Conservation (phyloP, 2,113 vertebrate species). For the Acanthochromis polyacanthus region DNA sequence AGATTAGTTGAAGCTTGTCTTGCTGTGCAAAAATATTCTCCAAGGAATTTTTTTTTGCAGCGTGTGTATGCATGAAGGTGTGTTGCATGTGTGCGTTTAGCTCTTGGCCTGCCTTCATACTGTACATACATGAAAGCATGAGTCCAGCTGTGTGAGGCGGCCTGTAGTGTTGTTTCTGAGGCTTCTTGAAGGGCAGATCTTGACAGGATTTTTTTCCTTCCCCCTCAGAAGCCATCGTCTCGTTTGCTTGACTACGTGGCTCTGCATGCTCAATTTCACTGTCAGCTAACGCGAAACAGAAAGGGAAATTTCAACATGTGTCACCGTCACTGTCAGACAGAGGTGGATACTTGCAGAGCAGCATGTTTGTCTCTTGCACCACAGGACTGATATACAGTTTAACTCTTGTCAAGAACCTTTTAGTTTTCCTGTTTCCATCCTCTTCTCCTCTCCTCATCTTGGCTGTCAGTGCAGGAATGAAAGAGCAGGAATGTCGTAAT, state of each 20-base stretch:
- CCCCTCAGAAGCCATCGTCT: neutral
- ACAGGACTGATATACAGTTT: neutral
- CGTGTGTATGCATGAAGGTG: too few species aligned
- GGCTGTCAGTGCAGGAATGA: constrained; percentile 46
- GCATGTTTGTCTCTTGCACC: constrained; percentile 7
- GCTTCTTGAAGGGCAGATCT: constrained; percentile 11
- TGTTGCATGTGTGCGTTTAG: neutral
- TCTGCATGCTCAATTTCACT: constrained; percentile 12
- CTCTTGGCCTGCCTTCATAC: constrained; percentile 6
- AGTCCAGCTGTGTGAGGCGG: constrained; percentile 5
- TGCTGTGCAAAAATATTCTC: neutral
- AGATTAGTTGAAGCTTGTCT: constrained; percentile 15
- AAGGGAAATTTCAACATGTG: neutral
- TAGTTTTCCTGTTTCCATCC: neutral
- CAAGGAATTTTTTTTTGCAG: too few species aligned
- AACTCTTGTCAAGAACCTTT: neutral
- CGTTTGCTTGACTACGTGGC: constrained; percentile 48
- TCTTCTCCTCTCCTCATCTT: constrained; percentile 25
- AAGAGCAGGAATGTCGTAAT: constrained; percentile 66
- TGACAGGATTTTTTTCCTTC: neutral
- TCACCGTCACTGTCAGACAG: neutral
- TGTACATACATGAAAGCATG: neutral
- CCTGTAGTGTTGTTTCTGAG: constrained; percentile 6
- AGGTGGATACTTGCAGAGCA: neutral
- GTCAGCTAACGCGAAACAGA: constrained; percentile 29